Conservation (phyloP, 2,113 vertebrate species). For the Anser brachyrhynchus region DNA sequence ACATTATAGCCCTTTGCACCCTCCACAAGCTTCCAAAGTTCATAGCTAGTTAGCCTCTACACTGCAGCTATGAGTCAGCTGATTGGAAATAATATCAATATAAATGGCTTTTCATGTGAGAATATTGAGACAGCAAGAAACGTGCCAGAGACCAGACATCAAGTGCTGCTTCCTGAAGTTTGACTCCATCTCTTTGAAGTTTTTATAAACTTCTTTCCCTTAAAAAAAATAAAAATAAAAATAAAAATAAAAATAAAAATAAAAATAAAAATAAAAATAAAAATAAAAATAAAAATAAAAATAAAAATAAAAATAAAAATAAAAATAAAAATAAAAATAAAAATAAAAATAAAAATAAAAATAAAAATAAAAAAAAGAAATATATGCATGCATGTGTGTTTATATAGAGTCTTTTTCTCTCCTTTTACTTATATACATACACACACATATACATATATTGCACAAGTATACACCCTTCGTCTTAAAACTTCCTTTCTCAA, state of each 20-base stretch:
- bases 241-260: too few relatives aligned
- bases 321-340: too few relatives aligned
- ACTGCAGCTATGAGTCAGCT: neutral
- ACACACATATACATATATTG: accelerated
- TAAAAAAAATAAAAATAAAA: neutral
- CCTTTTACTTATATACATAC: neutral
- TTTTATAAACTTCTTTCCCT: neutral
- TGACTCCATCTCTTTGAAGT: neutral
- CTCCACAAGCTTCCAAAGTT: neutral
- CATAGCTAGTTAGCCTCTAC: neutral
- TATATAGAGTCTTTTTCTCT: neutral
- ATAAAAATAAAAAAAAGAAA: neutral
- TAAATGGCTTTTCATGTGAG: neutral
- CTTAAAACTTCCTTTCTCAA: neutral
- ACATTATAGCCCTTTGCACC: neutral
- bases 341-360: too few relatives aligned
- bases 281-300: too few relatives aligned
- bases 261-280: too few relatives aligned
- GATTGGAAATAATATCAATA: neutral
- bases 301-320: too few relatives aligned
- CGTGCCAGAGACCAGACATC: neutral
- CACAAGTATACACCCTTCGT: neutral
- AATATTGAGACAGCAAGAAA: neutral
- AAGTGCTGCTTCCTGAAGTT: neutral
- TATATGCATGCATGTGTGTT: neutral